These are phyloP conservation scores for Artibeus lituratus DNA, from an alignment of 2,797 vertebrate genomes.

Conservation along the genomic window DNA sequence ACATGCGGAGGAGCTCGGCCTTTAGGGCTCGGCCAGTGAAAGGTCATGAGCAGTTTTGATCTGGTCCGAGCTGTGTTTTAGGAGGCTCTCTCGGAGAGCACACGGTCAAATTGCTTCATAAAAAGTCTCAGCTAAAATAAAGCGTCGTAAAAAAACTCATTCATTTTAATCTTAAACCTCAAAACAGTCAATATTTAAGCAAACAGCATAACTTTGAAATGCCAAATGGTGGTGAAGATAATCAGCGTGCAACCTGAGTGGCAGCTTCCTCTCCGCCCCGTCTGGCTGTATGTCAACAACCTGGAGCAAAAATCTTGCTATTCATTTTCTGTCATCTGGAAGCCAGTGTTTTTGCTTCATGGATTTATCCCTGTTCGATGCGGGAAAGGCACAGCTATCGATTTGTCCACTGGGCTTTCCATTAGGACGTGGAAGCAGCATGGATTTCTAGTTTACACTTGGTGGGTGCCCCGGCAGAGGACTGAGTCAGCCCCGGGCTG, in stretches of 20 bases:
- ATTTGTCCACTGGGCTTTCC: neutral
- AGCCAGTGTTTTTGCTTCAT: neutral
- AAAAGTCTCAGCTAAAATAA: neutral
- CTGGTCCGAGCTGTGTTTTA: neutral
- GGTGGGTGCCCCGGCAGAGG: too few relatives aligned
- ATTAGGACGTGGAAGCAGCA: neutral
- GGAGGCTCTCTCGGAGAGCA: too few relatives aligned
- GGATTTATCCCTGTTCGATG: neutral
- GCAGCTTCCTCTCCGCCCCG: rapidly evolving
- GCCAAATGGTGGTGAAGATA: neutral
- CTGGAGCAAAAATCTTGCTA: neutral
- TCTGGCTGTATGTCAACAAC: neutral
- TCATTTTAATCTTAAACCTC: neutral
- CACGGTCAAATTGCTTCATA: neutral
- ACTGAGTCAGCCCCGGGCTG: too few relatives aligned
- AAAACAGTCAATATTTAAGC: neutral
- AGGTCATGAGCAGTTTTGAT: rapidly evolving
- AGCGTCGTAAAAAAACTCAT: neutral
- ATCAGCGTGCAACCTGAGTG: neutral
- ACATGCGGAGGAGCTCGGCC: neutral
- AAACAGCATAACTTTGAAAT: neutral
- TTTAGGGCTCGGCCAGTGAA: neutral
- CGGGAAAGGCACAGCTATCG: neutral
- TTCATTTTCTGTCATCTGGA: neutral
- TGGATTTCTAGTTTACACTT: neutral